Evolutionary conservation across 2,888 invertebrate species (phyloP).

Genomic region (Meganola albula): DNA sequence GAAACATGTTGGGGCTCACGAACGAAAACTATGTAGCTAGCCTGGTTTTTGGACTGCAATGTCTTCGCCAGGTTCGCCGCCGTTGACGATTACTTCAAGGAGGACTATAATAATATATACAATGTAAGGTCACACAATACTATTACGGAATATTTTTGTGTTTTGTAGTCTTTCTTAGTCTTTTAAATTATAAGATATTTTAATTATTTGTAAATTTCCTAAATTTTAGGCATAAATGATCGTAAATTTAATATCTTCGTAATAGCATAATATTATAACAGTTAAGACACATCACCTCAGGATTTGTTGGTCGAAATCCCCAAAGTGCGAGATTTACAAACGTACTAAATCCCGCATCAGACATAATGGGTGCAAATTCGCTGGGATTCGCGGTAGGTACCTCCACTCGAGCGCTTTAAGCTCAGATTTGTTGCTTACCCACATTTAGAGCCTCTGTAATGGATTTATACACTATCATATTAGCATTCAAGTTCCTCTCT

Average conservation of each 20-base stretch:
- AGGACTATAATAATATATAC: neutral
- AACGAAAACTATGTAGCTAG: too few relatives aligned
- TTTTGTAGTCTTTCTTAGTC: neutral
- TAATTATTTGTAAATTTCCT: neutral
- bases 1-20: too few relatives aligned
- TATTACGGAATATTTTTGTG: neutral
- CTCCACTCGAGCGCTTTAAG: constrained; percentile 26
- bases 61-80: too few relatives aligned
- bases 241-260: neutral
- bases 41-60: too few relatives aligned
- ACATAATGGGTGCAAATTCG: constrained; percentile 51
- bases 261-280: constrained; percentile 17
- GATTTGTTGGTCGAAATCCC: constrained; percentile 33
- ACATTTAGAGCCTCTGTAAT: constrained; percentile 28
- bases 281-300: constrained; percentile 28
- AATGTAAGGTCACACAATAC: neutral
- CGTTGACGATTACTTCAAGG: too few relatives aligned
- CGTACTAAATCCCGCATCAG: constrained; percentile 42
- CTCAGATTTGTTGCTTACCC: constrained; percentile 27
- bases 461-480: constrained; percentile 9
- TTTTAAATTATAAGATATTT: neutral
- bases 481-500: neutral
- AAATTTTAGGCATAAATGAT: neutral
- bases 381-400: constrained; percentile 24
- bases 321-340: constrained; percentile 37